A percentile compares a stretch with the other conserved stretches of the same genome.
These are phyloP conservation scores for Choreutis nemorana DNA, from an alignment of 2,888 invertebrate species.

Conservation along the genomic window DNA sequence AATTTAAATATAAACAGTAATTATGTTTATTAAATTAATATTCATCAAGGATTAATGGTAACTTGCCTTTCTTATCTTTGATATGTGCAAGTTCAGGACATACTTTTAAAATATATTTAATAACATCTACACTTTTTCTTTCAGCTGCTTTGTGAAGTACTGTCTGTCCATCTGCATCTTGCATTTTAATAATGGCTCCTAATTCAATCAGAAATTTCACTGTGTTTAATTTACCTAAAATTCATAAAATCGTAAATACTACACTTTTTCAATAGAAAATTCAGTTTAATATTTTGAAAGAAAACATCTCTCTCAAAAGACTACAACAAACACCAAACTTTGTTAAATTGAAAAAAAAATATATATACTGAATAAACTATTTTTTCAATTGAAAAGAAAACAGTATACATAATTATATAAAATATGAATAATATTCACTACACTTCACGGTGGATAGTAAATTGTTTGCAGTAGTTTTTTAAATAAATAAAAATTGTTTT, in stretches of 20 bases:
- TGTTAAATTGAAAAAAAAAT: too few relatives aligned
- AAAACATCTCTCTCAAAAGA: background rate
- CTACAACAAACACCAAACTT: background rate
- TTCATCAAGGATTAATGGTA: constrained; percentile 28
- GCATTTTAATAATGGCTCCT: constrained; percentile 69
- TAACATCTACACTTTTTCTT: constrained; percentile 54
- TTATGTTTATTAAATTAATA: constrained; percentile 3
- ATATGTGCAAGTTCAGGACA: constrained; percentile 34
- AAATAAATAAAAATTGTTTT: too few relatives aligned
- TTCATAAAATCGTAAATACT: too few relatives aligned
- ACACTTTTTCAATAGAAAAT: constrained; percentile 1
- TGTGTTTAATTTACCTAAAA: constrained; percentile 70
- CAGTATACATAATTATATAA: background rate
- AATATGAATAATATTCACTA: background rate
- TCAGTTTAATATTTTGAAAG: background rate
- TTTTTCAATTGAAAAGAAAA: too few relatives aligned
- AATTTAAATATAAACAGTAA: constrained; percentile 3
- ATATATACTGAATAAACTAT: too few relatives aligned
- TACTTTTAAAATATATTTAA: constrained; percentile 38
- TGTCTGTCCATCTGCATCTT: constrained; percentile 83
- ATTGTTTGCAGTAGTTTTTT: too few relatives aligned
- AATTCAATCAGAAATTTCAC: constrained; percentile 71
- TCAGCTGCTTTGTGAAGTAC: constrained; percentile 79
- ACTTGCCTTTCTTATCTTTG: constrained; percentile 46
- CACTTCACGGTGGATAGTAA: background rate